These are phyloP conservation scores for Dynastes grantii DNA, from an alignment of 2,888 invertebrate genomes.

Conservation along the genomic window DNA sequence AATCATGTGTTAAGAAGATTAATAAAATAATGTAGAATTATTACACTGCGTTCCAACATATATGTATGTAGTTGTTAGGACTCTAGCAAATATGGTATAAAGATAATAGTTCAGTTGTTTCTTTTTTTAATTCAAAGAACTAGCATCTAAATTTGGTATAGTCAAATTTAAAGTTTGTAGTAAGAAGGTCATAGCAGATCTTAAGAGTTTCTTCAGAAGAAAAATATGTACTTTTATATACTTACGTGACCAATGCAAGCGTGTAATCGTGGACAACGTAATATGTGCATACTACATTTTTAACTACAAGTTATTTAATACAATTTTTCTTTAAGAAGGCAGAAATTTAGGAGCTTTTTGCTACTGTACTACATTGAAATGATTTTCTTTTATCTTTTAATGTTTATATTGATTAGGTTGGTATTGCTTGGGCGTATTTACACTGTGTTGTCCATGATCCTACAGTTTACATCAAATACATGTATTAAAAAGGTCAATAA, in stretches of 20 bases:
- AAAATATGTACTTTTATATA: slow-evolving; percentile 19
- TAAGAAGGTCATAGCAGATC: slow-evolving; percentile 20
- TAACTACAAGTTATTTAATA: background rate
- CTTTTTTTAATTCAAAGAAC: background rate
- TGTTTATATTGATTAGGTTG: background rate
- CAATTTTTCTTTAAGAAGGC: background rate
- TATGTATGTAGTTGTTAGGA: too few species aligned
- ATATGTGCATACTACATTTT: background rate
- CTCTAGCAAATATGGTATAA: too few species aligned
- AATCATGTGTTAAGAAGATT: too few species aligned
- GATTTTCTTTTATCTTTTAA: background rate
- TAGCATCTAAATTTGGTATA: slow-evolving; percentile 25
- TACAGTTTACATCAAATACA: slow-evolving; percentile 26
- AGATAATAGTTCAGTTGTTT: too few species aligned
- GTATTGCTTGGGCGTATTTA: background rate
- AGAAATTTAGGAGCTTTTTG: background rate
- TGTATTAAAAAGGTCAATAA: slow-evolving; percentile 38
- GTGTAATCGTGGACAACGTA: slow-evolving; percentile 1
- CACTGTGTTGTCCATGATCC: background rate
- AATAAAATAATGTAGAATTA: too few species aligned
- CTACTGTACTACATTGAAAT: background rate
- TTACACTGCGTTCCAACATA: too few species aligned
- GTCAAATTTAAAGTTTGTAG: slow-evolving; percentile 10
- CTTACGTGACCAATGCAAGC: slow-evolving; percentile 5
- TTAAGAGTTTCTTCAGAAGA: slow-evolving; percentile 5